A percentile compares a stretch with the other conserved stretches of the same genome.
Evolutionary conservation across 2,797 vertebrate genomes (phyloP).

Genomic region (Lepilemur ruficaudatus): DNA sequence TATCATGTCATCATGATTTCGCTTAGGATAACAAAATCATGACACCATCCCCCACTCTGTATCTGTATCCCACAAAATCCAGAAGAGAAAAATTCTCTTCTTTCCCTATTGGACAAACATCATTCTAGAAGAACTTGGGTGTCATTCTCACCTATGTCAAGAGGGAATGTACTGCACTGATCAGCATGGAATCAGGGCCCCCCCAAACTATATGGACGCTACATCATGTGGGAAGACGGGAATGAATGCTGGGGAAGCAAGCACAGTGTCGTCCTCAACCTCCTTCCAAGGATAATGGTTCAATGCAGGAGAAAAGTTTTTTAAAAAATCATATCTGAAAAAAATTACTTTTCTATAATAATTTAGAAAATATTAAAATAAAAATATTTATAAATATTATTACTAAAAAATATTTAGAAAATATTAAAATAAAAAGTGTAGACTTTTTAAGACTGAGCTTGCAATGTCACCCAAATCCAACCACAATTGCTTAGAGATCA

Average conservation of each 20-base stretch:
- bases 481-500: background rate
- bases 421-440: background rate
- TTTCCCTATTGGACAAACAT: background rate
- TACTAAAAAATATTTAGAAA: no score
- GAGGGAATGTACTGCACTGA: background rate
- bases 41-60: background rate
- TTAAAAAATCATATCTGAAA: background rate
- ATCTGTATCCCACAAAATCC: background rate
- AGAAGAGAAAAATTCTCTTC: background rate
- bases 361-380: no score
- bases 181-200: no score
- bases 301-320: background rate
- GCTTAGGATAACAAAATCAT: background rate
- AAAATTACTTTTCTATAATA: background rate
- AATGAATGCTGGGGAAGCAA: background rate
- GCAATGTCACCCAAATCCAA: background rate
- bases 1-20: background rate
- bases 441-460: background rate
- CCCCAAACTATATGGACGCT: background rate
- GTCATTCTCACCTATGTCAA: background rate
- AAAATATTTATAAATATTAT: no score
- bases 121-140: background rate
- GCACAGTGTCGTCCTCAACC: background rate
- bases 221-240: accelerated
- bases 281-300: background rate